Evolutionary conservation across 1,140 invertebrate species (phyloP).

Genomic region (Dolichoris vasculosae): DNA sequence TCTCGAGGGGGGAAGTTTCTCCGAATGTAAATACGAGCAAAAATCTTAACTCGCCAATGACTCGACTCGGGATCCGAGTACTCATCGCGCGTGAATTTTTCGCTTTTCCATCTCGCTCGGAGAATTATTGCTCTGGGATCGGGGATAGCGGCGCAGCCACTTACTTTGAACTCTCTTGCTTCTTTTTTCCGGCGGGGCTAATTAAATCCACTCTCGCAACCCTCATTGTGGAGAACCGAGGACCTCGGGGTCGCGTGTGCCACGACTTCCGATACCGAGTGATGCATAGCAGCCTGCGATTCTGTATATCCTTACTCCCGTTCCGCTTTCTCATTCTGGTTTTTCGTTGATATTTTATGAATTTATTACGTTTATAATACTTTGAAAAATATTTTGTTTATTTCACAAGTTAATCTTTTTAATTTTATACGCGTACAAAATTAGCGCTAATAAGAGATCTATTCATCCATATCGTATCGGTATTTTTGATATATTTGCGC

Average conservation of each 20-base stretch:
- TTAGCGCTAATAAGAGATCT: too few species aligned
- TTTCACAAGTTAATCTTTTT: too few species aligned
- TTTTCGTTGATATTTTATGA: too few species aligned
- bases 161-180: constrained; percentile 63
- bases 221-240: constrained; percentile 24
- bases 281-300: not conserved
- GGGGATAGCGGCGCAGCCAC: not conserved
- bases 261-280: not conserved
- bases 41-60: not conserved
- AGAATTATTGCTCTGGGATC: too few species aligned
- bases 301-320: not conserved
- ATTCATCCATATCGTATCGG: too few species aligned
- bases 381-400: too few species aligned
- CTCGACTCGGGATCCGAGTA: not conserved
- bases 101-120: not conserved
- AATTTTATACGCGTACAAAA: too few species aligned
- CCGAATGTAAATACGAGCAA: not conserved
- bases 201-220: constrained; percentile 64
- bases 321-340: not conserved
- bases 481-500: too few species aligned
- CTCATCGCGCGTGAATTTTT: constrained; percentile 42
- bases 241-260: not conserved
- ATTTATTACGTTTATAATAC: too few species aligned
- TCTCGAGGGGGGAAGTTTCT: not conserved
- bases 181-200: constrained; percentile 61